Conservation (phyloP, 2,888 invertebrate genomes). For the Dione juno region DNA sequence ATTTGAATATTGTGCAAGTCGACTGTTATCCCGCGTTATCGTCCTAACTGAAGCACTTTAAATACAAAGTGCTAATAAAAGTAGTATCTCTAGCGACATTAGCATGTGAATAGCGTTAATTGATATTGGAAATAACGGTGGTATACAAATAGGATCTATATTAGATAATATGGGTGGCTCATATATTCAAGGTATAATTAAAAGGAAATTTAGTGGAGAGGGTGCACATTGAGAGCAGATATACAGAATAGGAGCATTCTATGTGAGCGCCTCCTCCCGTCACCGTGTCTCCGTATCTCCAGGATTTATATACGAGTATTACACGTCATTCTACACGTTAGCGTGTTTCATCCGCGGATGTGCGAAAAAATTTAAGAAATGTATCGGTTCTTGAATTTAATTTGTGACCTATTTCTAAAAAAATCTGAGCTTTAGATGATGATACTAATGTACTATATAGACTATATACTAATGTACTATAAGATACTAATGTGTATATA, state of each 20-base stretch:
- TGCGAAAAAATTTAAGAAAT: conserved; percentile 48
- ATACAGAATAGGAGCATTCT: conserved; percentile 65
- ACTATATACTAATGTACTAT: too few species aligned
- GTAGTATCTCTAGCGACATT: conserved; percentile 60
- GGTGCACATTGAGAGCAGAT: conserved; percentile 54
- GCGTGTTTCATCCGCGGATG: conserved; percentile 56
- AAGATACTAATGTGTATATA: too few species aligned
- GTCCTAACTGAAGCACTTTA: conserved; percentile 72
- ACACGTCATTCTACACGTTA: conserved; percentile 81
- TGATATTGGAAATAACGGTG: conserved; percentile 54
- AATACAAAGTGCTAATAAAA: conserved; percentile 78
- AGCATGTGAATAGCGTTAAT: conserved; percentile 60
- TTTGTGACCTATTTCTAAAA: too few species aligned
- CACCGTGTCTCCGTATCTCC: conserved; percentile 62
- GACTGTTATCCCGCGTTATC: conserved; percentile 74
- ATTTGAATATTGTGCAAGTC: conserved; percentile 83
- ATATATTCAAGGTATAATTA: conserved; percentile 69
- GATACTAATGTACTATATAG: too few species aligned
- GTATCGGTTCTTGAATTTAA: too few species aligned
- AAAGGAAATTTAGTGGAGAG: conserved; percentile 69
- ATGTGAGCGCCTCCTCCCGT: conserved; percentile 75
- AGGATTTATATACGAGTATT: conserved; percentile 80
- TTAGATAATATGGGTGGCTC: conserved; percentile 43
- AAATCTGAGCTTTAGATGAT: too few species aligned
- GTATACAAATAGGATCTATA: conserved; percentile 31